A percentile compares a stretch with the other conserved stretches of the same genome.
Conservation (phyloP, 1,140 invertebrate species). For the Bombus waltoni region DNA sequence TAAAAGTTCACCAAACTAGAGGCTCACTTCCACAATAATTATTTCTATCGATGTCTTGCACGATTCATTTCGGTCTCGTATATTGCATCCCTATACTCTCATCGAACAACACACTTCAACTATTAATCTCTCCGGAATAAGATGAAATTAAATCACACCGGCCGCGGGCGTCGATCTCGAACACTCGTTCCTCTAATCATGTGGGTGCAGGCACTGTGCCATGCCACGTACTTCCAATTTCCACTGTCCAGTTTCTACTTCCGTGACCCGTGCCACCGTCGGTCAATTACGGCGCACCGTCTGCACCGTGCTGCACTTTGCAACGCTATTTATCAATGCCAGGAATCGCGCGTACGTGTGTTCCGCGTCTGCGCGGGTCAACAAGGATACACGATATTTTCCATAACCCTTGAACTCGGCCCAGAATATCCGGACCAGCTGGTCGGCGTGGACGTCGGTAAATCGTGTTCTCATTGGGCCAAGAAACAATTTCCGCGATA, state of each 20-base stretch:
- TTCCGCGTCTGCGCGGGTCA: constrained; percentile 39
- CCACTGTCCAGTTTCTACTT: constrained; percentile 26
- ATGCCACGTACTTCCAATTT: constrained; percentile 22
- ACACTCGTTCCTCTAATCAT: not conserved
- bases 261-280: constrained; percentile 3
- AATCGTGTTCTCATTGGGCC: constrained; percentile 19
- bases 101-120: not conserved
- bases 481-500: constrained; percentile 34
- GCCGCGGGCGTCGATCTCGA: not conserved
- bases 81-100: not conserved
- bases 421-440: constrained; percentile 31
- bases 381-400: constrained; percentile 40
- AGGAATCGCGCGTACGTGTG: constrained; percentile 30
- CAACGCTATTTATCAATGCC: constrained; percentile 41
- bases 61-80: not conserved
- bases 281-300: constrained; percentile 32
- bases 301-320: constrained; percentile 33
- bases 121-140: constrained; percentile 7
- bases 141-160: not conserved
- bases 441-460: constrained; percentile 28
- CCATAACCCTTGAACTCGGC: constrained; percentile 38
- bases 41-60: not conserved
- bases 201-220: not conserved
- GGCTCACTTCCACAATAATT: not conserved
- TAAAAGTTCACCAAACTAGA: not conserved